Evolutionary conservation across 2,888 invertebrate species (phyloP).

Genomic region (Acholoe squamosa): DNA sequence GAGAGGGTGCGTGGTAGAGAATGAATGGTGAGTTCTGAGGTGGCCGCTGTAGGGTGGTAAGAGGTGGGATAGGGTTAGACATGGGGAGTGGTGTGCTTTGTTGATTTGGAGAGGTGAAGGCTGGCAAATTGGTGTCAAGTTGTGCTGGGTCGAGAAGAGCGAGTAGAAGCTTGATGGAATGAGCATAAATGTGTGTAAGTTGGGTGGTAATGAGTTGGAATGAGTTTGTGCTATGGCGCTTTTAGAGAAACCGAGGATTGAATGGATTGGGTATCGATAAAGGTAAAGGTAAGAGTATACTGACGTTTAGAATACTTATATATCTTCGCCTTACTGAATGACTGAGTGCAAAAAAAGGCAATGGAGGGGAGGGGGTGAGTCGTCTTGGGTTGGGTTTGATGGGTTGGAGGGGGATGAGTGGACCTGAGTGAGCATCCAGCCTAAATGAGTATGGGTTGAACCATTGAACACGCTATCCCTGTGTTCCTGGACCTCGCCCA

Average conservation of each 20-base stretch:
- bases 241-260: too few relatives aligned
- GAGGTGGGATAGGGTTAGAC: neutral
- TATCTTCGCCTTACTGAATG: too few relatives aligned
- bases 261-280: too few relatives aligned
- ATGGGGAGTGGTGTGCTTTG: neutral
- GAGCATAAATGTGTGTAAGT: too few relatives aligned
- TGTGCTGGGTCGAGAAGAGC: neutral
- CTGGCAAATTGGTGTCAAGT: neutral
- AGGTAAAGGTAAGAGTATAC: too few relatives aligned
- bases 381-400: neutral
- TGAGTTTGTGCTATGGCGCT: neutral
- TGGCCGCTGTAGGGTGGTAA: too few relatives aligned
- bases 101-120: neutral
- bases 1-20: neutral
- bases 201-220: neutral
- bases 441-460: neutral
- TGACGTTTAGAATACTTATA: too few relatives aligned
- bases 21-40: too few relatives aligned
- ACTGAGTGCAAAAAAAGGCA: neutral
- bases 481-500: neutral
- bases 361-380: neutral
- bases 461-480: constrained; percentile 10
- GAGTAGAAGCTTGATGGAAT: too few relatives aligned
- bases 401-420: neutral
- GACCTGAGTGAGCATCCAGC: neutral